These are phyloP conservation scores for Nymphalis urticae DNA, from an alignment of 2,888 invertebrate species.

Conservation along the genomic window DNA sequence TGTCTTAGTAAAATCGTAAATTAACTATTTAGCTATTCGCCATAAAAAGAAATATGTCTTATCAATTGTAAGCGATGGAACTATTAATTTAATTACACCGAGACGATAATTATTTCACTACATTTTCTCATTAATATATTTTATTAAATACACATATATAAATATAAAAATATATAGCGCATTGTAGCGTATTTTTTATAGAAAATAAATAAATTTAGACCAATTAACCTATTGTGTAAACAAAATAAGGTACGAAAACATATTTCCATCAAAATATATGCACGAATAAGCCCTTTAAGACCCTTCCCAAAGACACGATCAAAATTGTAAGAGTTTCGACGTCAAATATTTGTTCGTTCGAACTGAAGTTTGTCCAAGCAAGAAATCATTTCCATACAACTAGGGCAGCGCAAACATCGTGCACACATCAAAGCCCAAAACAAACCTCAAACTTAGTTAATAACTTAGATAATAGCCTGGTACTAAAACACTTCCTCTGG, in stretches of 20 bases:
- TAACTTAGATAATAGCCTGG: slow-evolving; percentile 57
- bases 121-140: too few species aligned
- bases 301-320: slow-evolving; percentile 63
- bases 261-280: slow-evolving; percentile 3
- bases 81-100: too few species aligned
- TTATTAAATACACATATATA: too few species aligned
- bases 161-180: too few species aligned
- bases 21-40: too few species aligned
- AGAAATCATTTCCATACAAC: slow-evolving; percentile 77
- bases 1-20: too few species aligned
- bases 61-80: too few species aligned
- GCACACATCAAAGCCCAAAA: slow-evolving; percentile 75
- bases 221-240: too few species aligned
- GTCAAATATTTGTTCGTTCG: slow-evolving; percentile 74
- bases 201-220: too few species aligned
- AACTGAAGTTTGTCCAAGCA: slow-evolving; percentile 69
- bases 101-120: too few species aligned
- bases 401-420: slow-evolving; percentile 70
- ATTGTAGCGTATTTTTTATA: too few species aligned
- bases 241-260: neutral
- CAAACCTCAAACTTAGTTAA: slow-evolving; percentile 75
- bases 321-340: slow-evolving; percentile 62
- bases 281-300: slow-evolving; percentile 33
- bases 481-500: slow-evolving; percentile 16
- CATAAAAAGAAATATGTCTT: too few species aligned